Evolutionary conservation across 2,888 invertebrate genomes (phyloP).

Genomic region (Pollenia griseotomentosa): DNA sequence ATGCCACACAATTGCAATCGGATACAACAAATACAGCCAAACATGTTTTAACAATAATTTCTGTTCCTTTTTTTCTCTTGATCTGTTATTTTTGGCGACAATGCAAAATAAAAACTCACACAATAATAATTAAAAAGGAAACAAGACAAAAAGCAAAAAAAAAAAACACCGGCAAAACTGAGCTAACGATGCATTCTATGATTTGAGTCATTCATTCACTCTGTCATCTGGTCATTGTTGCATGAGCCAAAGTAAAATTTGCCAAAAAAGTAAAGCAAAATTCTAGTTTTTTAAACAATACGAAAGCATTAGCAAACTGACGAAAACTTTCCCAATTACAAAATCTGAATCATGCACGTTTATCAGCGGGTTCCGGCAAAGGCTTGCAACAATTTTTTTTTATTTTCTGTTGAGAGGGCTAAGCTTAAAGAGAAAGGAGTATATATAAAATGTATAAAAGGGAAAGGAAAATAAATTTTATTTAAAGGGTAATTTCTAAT

Average conservation of each 20-base stretch:
- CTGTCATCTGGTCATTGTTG: slow-evolving; percentile 44
- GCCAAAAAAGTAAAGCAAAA: slow-evolving; percentile 34
- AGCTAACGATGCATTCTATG: slow-evolving; percentile 69
- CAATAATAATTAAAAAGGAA: slow-evolving; percentile 70
- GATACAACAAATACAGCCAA: slow-evolving; percentile 50
- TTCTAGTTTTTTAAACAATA: slow-evolving; percentile 42
- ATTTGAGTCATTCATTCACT: slow-evolving; percentile 50
- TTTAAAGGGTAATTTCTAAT: too few relatives aligned
- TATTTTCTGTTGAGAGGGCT: slow-evolving; percentile 17
- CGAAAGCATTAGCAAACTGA: slow-evolving; percentile 59
- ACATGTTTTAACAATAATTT: slow-evolving; percentile 65
- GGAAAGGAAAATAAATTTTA: neutral
- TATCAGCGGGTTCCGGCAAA: slow-evolving; percentile 43
- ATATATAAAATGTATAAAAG: neutral
- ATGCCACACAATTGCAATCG: slow-evolving; percentile 63
- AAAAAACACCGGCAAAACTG: slow-evolving; percentile 42
- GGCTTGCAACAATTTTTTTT: neutral
- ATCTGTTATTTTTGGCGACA: slow-evolving; percentile 9
- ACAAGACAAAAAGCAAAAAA: slow-evolving; percentile 41
- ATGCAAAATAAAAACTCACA: slow-evolving; percentile 24
- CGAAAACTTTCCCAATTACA: slow-evolving; percentile 64
- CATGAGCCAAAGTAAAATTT: slow-evolving; percentile 49
- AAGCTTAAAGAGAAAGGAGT: neutral
- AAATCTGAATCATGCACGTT: slow-evolving; percentile 58
- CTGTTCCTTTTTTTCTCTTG: slow-evolving; percentile 31